Conservation (phyloP, 1,140 invertebrate species). For the Hypothenemus hampei region DNA sequence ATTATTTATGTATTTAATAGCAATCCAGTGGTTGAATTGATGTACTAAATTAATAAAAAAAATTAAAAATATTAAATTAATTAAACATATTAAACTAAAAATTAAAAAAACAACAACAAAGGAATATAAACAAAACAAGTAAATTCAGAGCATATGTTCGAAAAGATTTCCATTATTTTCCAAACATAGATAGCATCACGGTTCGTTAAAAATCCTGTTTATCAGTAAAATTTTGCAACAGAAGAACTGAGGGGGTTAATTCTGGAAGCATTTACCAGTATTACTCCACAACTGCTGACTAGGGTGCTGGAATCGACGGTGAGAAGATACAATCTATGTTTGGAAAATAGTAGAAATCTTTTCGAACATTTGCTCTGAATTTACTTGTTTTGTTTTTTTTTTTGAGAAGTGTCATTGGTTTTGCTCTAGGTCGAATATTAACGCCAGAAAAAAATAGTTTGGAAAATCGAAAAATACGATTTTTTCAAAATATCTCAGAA, state of each 20-base stretch:
- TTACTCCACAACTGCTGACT: conserved; percentile 2
- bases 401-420: too few relatives aligned
- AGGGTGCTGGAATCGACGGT: neutral
- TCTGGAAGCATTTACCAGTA: neutral
- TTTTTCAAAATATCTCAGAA: too few relatives aligned
- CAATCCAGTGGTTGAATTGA: too few relatives aligned
- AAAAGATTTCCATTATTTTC: neutral
- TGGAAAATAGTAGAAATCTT: neutral
- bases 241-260: neutral
- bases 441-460: too few relatives aligned
- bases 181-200: neutral
- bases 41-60: too few relatives aligned
- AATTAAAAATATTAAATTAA: too few relatives aligned
- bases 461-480: too few relatives aligned
- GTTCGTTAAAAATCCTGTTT: neutral
- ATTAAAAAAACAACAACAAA: neutral
- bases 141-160: neutral
- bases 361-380: neutral
- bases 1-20: too few relatives aligned
- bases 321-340: neutral
- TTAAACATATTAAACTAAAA: neutral
- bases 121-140: neutral
- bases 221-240: neutral
- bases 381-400: neutral
- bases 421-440: too few relatives aligned